Conservation (phyloP, 2,888 invertebrate species). For the Andrena flavipes region DNA sequence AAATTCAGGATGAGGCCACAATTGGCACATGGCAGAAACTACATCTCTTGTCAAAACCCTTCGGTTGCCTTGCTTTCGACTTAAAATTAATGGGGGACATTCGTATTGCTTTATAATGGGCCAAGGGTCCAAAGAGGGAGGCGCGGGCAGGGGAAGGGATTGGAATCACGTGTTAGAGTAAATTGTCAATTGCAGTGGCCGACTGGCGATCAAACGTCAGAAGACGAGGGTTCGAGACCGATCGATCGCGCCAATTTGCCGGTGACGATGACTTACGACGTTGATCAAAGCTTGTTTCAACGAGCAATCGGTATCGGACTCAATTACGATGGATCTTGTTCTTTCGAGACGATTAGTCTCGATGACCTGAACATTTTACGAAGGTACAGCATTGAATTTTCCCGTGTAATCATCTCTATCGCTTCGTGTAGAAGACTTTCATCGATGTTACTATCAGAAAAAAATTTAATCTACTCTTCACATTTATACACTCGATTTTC, state of each 20-base stretch:
- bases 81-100: conserved; percentile 35
- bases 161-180: conserved; percentile 63
- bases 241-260: conserved; percentile 66
- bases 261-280: conserved; percentile 47
- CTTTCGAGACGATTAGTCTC: background rate
- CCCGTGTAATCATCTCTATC: background rate
- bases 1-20: background rate
- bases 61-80: conserved; percentile 16
- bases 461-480: too few species aligned
- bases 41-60: conserved; percentile 2
- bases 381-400: background rate
- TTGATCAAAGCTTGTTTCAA: conserved; percentile 15
- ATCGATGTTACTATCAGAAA: too few species aligned
- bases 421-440: background rate
- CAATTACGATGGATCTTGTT: conserved; percentile 16
- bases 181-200: conserved; percentile 60
- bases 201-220: conserved; percentile 48
- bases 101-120: conserved; percentile 12
- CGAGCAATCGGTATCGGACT: conserved; percentile 33
- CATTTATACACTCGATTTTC: too few species aligned
- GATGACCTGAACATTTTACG: background rate
- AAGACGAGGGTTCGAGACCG: conserved; percentile 62
- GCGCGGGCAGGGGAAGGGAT: background rate
- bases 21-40: conserved; percentile 2
- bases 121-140: background rate